These are phyloP conservation scores for Meteorus cinctellus DNA, from an alignment of 2,888 invertebrate genomes.

Conservation along the genomic window DNA sequence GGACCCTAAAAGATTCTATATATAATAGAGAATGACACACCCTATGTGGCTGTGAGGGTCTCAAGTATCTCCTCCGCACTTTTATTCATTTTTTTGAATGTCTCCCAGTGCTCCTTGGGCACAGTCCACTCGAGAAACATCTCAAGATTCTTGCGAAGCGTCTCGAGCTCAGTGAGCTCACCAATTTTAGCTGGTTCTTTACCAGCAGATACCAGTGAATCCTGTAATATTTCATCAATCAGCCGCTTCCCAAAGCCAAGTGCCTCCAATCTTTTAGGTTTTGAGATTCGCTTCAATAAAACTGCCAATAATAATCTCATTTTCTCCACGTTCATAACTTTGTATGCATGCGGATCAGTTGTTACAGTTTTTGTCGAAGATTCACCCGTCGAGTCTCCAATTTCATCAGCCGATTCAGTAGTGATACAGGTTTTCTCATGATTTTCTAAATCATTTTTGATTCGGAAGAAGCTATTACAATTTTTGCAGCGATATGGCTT, in stretches of 20 bases:
- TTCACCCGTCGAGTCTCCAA: constrained; percentile 47
- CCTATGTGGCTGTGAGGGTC: constrained; percentile 77
- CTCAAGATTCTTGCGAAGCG: constrained; percentile 84
- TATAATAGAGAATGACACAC: constrained; percentile 3
- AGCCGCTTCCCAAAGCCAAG: constrained; percentile 84
- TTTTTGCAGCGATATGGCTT: constrained; percentile 85
- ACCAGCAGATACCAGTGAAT: constrained; percentile 85
- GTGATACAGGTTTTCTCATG: constrained; percentile 75
- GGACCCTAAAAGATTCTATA: not conserved
- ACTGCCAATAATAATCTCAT: constrained; percentile 88
- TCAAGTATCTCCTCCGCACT: constrained; percentile 87
- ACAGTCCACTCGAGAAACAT: constrained; percentile 88
- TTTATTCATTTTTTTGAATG: constrained; percentile 83
- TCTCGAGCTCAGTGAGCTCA: constrained; percentile 76
- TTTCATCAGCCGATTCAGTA: constrained; percentile 39
- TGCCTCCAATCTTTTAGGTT: constrained; percentile 84
- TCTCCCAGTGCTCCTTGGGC: constrained; percentile 85
- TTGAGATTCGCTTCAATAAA: constrained; percentile 87
- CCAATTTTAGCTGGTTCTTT: constrained; percentile 79
- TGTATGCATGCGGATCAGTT: constrained; percentile 70
- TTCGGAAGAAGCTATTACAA: constrained; percentile 84
- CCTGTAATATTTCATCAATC: constrained; percentile 87
- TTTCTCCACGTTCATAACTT: constrained; percentile 80
- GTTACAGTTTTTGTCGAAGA: constrained; percentile 47
- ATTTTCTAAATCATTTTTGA: constrained; percentile 82